These are phyloP conservation scores for Malachius bipustulatus DNA, from an alignment of 2,888 invertebrate genomes.

Conservation along the genomic window DNA sequence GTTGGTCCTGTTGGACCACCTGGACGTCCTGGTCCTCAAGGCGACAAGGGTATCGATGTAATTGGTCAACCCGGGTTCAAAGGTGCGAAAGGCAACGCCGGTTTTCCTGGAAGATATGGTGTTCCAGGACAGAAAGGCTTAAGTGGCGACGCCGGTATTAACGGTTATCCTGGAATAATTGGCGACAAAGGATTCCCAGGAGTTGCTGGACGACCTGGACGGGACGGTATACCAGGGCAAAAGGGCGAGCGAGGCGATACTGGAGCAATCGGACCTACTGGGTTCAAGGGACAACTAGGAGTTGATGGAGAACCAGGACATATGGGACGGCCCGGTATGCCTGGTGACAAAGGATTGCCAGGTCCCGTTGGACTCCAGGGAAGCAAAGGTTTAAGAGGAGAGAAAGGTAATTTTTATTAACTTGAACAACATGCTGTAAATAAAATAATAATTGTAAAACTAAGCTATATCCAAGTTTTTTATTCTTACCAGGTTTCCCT, in stretches of 20 bases:
- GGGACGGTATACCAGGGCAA: constrained; percentile 45
- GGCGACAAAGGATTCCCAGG: constrained; percentile 45
- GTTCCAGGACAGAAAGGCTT: constrained; percentile 27
- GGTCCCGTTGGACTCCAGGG: constrained; percentile 44
- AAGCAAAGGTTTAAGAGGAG: too few relatives aligned
- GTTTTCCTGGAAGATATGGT: constrained; percentile 39
- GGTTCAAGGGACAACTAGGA: constrained; percentile 57
- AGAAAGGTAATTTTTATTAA: too few relatives aligned
- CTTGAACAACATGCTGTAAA: too few relatives aligned
- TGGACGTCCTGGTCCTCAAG: constrained; percentile 23
- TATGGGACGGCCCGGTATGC: constrained; percentile 43
- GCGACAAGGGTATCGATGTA: constrained; percentile 22
- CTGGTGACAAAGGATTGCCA: constrained; percentile 40
- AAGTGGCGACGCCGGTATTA: constrained; percentile 20
- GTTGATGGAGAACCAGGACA: constrained; percentile 60
- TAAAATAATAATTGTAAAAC: too few relatives aligned
- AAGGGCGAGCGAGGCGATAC: constrained; percentile 49
- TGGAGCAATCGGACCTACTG: constrained; percentile 19
- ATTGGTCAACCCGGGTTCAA: constrained; percentile 28
- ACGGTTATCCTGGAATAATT: constrained; percentile 38
- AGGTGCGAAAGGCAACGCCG: constrained; percentile 45
- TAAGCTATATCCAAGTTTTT: too few relatives aligned
- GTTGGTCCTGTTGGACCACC: constrained; percentile 31
- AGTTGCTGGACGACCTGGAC: constrained; percentile 43
- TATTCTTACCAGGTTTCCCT: constrained; percentile 40